Base-by-base conservation (phyloP, 2,113 vertebrate species). In the Mirza zaza region DNA sequence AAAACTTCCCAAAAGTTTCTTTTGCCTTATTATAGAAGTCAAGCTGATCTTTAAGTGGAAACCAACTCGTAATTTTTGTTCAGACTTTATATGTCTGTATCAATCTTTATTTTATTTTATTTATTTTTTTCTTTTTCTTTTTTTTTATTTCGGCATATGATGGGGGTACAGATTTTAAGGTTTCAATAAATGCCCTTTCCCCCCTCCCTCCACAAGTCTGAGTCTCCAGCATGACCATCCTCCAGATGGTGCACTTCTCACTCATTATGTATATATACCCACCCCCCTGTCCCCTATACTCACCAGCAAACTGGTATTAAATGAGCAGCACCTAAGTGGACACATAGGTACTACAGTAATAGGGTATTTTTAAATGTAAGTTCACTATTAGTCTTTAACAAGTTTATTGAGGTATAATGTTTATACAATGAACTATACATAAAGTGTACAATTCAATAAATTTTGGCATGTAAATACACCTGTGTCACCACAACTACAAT, bases 291-390 rank as follows among this genome's bases (percentile, higher is more conserved):
- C n/a, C n/a, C n/a, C n/a, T n/a, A n/a, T n/a, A n/a, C n/a, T n/a
- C n/a, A n/a, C n/a, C n/a, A n/a, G n/a, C n/a, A n/a, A n/a, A n/a
- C n/a, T n/a, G n/a, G n/a, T n/a, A n/a, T n/a, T n/a, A n/a, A n/a
- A n/a, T n/a, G n/a, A n/a, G n/a, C n/a, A n/a, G n/a, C n/a, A n/a
- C n/a, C n/a, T n/a, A n/a, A n/a, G n/a, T n/a, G n/a, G n/a, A n/a
- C n/a, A n/a, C n/a, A n/a, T n/a, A n/a, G n/a, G n/a, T n/a, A n/a
- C n/a, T n/a, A n/a, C n/a, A n/a, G n/a, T n/a, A n/a, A n/a, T n/a
- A n/a, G n/a, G n/a, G n/a, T n/a, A n/a, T n/a, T n/a, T n/a, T n/a
- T 95, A 59, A 86, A 63, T 81, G 8, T 88, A 87, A 90, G 94
- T 55, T 23, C 8, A 82, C 39, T 5, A 67, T 36, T 73, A 71